A percentile compares a stretch with the other conserved stretches of the same genome.
Conservation (phyloP, 2,888 invertebrate genomes). For the Temnothorax unifasciatus region DNA sequence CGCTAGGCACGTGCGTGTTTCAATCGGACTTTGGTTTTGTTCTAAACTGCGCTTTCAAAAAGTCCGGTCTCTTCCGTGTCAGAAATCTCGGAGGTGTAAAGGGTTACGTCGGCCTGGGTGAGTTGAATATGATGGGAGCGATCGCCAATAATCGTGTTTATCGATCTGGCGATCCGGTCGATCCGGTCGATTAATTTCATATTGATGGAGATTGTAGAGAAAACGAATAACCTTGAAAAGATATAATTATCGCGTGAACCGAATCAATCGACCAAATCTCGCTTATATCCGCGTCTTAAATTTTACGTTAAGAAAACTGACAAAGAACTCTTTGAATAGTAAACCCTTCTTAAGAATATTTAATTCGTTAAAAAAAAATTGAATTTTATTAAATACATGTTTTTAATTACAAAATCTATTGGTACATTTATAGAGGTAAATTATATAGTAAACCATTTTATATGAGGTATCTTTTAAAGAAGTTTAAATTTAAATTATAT, state of each 20-base stretch:
- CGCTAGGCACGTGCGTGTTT: constrained; percentile 93
- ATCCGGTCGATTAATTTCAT: constrained; percentile 10
- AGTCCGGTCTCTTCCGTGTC: constrained; percentile 95
- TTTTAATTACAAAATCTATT: background rate
- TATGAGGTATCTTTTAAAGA: background rate
- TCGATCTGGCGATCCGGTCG: background rate
- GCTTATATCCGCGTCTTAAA: background rate
- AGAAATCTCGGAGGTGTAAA: constrained; percentile 96
- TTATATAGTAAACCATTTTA: background rate
- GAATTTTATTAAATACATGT: background rate
- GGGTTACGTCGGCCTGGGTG: constrained; percentile 96
- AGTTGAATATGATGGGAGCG: constrained; percentile 83
- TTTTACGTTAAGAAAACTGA: background rate
- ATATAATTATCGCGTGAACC: background rate
- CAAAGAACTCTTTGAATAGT: background rate
- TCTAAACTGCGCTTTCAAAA: constrained; percentile 97
- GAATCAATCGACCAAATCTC: background rate
- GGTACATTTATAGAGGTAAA: background rate
- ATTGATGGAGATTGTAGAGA: constrained; percentile 5
- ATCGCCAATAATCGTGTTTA: constrained; percentile 6
- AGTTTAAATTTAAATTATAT: constrained; percentile 5
- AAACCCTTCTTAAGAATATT: background rate
- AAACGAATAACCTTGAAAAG: background rate
- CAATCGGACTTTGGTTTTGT: constrained; percentile 96
- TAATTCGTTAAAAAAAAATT: background rate